These are phyloP conservation scores for Atta cephalotes DNA, from an alignment of 1,140 invertebrate species.

Conservation along the genomic window DNA sequence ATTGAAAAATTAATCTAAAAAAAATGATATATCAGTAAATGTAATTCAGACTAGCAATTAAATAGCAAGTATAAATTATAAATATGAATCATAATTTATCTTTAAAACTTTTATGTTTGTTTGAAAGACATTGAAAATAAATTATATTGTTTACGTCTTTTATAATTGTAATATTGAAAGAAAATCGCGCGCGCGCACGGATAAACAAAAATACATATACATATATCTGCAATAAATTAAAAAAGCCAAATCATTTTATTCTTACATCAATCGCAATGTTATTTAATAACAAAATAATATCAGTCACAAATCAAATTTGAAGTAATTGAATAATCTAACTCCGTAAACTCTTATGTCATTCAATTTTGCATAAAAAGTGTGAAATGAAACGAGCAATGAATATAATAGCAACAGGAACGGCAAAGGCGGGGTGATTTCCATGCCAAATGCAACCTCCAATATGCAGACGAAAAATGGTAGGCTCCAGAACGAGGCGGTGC, in stretches of 20 bases:
- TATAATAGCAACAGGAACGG: constrained; percentile 76
- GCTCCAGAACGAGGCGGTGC: constrained; percentile 85
- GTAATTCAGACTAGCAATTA: not conserved
- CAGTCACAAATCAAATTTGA: not conserved
- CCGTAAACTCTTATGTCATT: not conserved
- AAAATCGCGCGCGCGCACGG: not conserved
- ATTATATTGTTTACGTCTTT: not conserved
- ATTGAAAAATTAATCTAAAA: not conserved
- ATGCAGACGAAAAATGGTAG: constrained; percentile 81
- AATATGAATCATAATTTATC: not conserved
- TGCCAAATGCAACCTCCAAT: constrained; percentile 77
- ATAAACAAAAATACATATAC: too few relatives aligned
- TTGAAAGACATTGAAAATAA: not conserved
- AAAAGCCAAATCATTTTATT: not conserved
- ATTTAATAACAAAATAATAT: not conserved
- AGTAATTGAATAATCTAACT: not conserved
- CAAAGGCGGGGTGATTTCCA: constrained; percentile 81
- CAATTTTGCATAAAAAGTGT: not conserved
- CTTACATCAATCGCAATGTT: not conserved
- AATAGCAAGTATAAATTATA: not conserved
- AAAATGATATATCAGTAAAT: not conserved
- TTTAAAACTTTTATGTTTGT: constrained; percentile 1
- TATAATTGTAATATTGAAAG: not conserved
- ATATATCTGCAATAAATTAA: not conserved
- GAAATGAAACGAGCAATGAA: not conserved